Conservation (phyloP, 2,113 vertebrate species). For the Cyprinus carpio region DNA sequence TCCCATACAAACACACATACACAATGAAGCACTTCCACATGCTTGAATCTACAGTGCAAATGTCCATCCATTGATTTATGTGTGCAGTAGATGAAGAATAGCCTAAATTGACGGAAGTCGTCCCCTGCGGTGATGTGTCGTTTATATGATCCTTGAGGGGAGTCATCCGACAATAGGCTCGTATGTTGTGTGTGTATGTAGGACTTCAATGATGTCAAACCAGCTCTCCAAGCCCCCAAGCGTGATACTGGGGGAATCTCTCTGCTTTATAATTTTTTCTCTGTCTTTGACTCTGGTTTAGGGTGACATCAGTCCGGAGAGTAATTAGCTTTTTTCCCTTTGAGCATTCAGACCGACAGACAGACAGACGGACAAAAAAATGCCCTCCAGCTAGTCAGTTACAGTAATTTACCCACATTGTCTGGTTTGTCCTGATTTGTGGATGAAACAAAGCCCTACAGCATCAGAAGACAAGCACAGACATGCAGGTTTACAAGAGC, state of each 20-base stretch:
- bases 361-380: conserved; percentile 10
- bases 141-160: conserved; percentile 26
- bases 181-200: neutral
- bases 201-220: conserved; percentile 30
- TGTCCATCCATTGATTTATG: conserved; percentile 21
- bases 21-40: neutral
- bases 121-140: neutral
- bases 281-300: neutral
- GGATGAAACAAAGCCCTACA: neutral
- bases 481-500: conserved; percentile 2
- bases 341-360: neutral
- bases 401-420: conserved; percentile 9
- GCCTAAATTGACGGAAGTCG: neutral
- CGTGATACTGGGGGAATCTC: conserved; percentile 31
- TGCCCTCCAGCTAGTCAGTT: conserved; percentile 10
- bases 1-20: neutral
- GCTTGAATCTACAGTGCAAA: no score
- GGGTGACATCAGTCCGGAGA: neutral
- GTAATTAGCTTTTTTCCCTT: neutral
- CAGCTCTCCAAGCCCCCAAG: neutral
- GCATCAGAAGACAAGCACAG: neutral
- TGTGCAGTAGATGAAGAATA: conserved; percentile 6
- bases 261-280: conserved; percentile 13
- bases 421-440: conserved; percentile 11
- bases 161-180: neutral